phyloP scores from a whole-genome alignment of 1,140 invertebrate species.

The Neodiprion lecontei region DNA sequence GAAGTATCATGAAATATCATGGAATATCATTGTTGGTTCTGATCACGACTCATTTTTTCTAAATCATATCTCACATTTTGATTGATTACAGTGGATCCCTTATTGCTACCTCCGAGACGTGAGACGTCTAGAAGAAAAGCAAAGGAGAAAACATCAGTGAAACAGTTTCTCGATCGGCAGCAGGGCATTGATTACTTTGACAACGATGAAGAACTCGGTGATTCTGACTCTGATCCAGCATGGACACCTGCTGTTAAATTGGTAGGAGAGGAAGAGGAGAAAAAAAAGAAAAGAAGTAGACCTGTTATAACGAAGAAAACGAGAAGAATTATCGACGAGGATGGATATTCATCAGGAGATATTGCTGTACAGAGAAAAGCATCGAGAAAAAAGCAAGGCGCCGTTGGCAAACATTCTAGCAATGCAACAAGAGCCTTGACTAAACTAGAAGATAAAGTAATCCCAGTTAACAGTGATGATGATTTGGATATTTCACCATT shows the following conservation, averaged over 20 bases:
- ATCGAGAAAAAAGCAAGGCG: slow-evolving; percentile 46
- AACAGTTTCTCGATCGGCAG: slow-evolving; percentile 53
- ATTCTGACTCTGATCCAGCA: slow-evolving; percentile 76
- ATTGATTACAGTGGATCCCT: slow-evolving; percentile 51
- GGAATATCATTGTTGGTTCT: not conserved
- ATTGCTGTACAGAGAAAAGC: slow-evolving; percentile 38
- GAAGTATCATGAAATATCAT: not conserved
- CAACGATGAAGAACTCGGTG: slow-evolving; percentile 61
- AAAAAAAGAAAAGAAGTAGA: slow-evolving; percentile 52
- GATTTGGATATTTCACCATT: slow-evolving; percentile 60
- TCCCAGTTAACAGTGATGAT: slow-evolving; percentile 50
- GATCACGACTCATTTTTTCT: not conserved
- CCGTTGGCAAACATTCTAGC: slow-evolving; percentile 32
- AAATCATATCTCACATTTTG: slow-evolving; percentile 15
- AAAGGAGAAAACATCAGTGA: slow-evolving; percentile 66
- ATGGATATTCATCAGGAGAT: slow-evolving; percentile 42
- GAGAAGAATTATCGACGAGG: slow-evolving; percentile 45
- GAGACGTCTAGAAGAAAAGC: slow-evolving; percentile 71
- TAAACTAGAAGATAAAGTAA: slow-evolving; percentile 46
- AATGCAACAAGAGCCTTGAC: slow-evolving; percentile 34
- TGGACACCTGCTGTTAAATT: slow-evolving; percentile 72
- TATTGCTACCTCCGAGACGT: slow-evolving; percentile 64
- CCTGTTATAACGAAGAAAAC: slow-evolving; percentile 51
- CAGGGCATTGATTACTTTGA: slow-evolving; percentile 55
- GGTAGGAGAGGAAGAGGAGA: slow-evolving; percentile 51